phyloP scores from a whole-genome alignment of 2,888 invertebrate species.

The Hydriomena furcata region DNA sequence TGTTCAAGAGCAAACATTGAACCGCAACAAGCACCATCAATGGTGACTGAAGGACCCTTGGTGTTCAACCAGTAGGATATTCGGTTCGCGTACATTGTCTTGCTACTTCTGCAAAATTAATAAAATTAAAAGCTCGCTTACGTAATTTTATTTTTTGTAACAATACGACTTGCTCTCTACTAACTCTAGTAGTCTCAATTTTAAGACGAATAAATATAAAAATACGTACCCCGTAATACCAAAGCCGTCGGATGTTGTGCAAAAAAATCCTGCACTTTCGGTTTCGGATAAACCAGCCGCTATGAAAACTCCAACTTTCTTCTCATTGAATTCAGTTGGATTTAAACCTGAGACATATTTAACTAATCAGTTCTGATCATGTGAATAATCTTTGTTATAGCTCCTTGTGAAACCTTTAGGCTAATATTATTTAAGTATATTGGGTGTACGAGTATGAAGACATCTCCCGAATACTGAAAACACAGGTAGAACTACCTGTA shows the following conservation, averaged over 20 bases:
- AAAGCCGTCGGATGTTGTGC: constrained; percentile 24
- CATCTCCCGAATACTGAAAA: too few relatives aligned
- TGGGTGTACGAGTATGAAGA: too few relatives aligned
- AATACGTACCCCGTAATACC: constrained; percentile 32
- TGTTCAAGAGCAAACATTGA: constrained; percentile 48
- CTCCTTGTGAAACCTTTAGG: too few relatives aligned
- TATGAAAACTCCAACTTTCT: constrained; percentile 65
- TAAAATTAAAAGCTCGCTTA: background rate
- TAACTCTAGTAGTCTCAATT: too few relatives aligned
- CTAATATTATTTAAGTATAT: too few relatives aligned
- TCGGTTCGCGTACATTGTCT: constrained; percentile 56
- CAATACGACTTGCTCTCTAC: too few relatives aligned
- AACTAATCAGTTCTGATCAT: too few relatives aligned
- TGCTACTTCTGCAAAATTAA: constrained; percentile 40
- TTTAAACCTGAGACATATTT: constrained; percentile 65
- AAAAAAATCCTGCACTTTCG: constrained; percentile 68
- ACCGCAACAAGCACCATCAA: constrained; percentile 51
- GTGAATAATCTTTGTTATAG: too few relatives aligned
- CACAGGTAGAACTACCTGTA: too few relatives aligned
- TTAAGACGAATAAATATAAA: too few relatives aligned
- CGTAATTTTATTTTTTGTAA: too few relatives aligned
- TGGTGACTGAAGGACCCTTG: constrained; percentile 52
- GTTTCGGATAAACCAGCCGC: constrained; percentile 80
- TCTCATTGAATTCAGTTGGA: constrained; percentile 77
- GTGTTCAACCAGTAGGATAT: constrained; percentile 58